Conservation (phyloP, 2,113 vertebrate species). For the Puma concolor region DNA sequence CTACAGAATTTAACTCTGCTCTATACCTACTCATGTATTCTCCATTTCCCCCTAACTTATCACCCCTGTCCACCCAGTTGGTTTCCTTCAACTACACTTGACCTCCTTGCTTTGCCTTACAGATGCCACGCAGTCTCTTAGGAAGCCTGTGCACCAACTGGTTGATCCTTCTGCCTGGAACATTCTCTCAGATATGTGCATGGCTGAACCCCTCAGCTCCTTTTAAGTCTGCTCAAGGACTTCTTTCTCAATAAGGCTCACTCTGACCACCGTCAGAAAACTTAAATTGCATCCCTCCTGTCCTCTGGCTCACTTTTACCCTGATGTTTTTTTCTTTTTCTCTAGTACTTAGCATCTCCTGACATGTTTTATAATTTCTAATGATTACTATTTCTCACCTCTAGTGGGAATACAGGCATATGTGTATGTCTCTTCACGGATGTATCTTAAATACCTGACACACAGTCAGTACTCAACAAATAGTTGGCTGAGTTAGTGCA, state of each 20-base stretch:
- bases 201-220: not conserved
- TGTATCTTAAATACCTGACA: not conserved
- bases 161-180: not conserved
- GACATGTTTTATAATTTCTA: not conserved
- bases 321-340: conserved; percentile 23
- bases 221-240: not conserved
- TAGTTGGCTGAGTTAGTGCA: not conserved
- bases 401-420: not conserved
- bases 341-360: not conserved
- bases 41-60: not conserved
- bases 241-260: not conserved
- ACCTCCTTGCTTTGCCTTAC: not conserved
- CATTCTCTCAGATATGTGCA: not conserved
- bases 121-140: not conserved
- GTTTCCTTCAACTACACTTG: not conserved
- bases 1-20: not conserved
- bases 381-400: not conserved
- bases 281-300: not conserved
- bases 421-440: not conserved
- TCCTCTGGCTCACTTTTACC: not conserved
- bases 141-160: not conserved
- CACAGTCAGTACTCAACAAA: not conserved
- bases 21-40: not conserved
- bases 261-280: not conserved
- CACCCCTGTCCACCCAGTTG: no score